Evolutionary conservation across 2,113 vertebrate genomes (phyloP).

Genomic region (Fulica atra): DNA sequence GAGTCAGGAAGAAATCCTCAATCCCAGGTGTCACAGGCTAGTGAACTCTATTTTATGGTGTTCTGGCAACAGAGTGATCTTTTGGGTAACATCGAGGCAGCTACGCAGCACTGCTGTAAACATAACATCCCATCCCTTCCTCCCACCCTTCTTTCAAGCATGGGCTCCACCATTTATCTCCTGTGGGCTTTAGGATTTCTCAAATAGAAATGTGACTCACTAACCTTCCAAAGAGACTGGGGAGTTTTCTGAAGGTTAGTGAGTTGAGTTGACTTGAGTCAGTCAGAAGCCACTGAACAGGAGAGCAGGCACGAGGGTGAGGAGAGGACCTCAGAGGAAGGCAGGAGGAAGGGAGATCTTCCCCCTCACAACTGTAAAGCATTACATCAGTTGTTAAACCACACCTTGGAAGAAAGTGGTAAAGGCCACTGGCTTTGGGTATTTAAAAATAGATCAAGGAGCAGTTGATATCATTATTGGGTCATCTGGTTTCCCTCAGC

Average conservation of each 20-base stretch:
- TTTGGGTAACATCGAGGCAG: background rate
- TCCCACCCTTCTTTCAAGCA: background rate
- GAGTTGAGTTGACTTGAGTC: background rate
- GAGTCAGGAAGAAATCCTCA: background rate
- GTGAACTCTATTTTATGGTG: background rate
- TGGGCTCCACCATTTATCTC: background rate
- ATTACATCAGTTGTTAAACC: background rate
- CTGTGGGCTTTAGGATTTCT: background rate
- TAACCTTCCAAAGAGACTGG: background rate
- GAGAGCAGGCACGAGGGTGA: background rate
- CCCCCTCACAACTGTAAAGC: background rate
- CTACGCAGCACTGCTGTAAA: background rate
- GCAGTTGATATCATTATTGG: background rate
- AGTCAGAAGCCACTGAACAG: fast-evolving
- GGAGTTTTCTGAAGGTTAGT: background rate
- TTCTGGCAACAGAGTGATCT: background rate
- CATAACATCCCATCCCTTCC: background rate
- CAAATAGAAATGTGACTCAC: background rate
- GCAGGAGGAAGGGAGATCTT: background rate
- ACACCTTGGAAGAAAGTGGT: background rate
- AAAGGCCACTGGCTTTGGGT: background rate
- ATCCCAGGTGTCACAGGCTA: background rate
- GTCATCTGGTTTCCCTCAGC: background rate
- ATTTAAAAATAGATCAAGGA: background rate
- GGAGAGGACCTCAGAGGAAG: background rate